Percentiles rank a stretch among this genome's conserved stretches.
phyloP scores from a whole-genome alignment of 2,888 invertebrate species.

The Diarsia brunnea region DNA sequence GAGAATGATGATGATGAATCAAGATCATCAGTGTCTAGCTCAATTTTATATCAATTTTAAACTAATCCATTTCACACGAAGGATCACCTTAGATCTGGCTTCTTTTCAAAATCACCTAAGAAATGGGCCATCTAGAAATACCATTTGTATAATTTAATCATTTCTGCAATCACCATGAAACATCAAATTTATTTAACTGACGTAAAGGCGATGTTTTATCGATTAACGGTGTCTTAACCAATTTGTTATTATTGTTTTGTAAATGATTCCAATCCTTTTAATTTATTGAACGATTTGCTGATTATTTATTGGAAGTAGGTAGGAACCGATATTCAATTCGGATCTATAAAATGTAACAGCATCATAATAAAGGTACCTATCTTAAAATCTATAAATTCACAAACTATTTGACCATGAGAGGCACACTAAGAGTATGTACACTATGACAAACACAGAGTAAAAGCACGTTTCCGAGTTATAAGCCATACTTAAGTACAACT shows the following conservation, averaged over 20 bases:
- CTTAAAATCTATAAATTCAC: neutral
- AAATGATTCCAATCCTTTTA: slow-evolving; percentile 11
- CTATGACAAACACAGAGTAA: neutral
- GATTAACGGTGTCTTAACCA: slow-evolving; percentile 32
- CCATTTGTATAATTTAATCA: slow-evolving; percentile 25
- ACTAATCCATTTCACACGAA: neutral
- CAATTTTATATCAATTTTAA: neutral
- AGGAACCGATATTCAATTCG: neutral
- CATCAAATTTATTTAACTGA: slow-evolving; percentile 47
- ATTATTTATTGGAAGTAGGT: slow-evolving; percentile 9
- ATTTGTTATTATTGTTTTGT: slow-evolving; percentile 27
- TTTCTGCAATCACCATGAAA: slow-evolving; percentile 38
- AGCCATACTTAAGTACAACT: too few relatives aligned
- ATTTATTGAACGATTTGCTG: slow-evolving; percentile 8
- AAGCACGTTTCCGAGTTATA: neutral
- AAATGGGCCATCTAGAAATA: neutral
- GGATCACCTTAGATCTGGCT: neutral
- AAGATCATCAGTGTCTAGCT: neutral
- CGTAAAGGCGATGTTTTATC: slow-evolving; percentile 46
- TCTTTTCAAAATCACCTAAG: neutral
- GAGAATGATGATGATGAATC: neutral
- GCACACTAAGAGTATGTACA: too few relatives aligned
- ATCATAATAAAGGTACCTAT: neutral
- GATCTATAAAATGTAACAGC: neutral
- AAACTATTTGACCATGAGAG: neutral